phyloP scores from a whole-genome alignment of 2,113 vertebrate species.

The Danio rerio region GRCz12tu NC_133183.1:32902001-32902500 shows the following conservation, averaged over 20 bases:
- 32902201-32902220: slow-evolving; percentile 85
- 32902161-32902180: slow-evolving; percentile 96
- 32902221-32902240: slow-evolving; percentile 89
- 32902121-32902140: slow-evolving; percentile 86
- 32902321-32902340: slow-evolving; percentile 51
- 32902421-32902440: slow-evolving; percentile 40
- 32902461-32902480: slow-evolving; percentile 31
- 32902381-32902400: slow-evolving; percentile 25
- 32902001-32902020: too few species aligned
- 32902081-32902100: not conserved
- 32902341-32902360: slow-evolving; percentile 34
- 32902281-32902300: slow-evolving; percentile 91
- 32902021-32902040: too few species aligned
- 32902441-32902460: slow-evolving; percentile 11
- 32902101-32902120: slow-evolving; percentile 75
- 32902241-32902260: slow-evolving; percentile 92
- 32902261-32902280: slow-evolving; percentile 86
- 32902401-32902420: slow-evolving; percentile 13
- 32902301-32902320: slow-evolving; percentile 98
- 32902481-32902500: not conserved
- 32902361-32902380: slow-evolving; percentile 28
- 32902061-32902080: not conserved
- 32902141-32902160: slow-evolving; percentile 91
- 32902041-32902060: not conserved
- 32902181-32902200: slow-evolving; percentile 89